Conservation (phyloP, 2,797 vertebrate genomes). For the Pseudomugil tenellus region DNA sequence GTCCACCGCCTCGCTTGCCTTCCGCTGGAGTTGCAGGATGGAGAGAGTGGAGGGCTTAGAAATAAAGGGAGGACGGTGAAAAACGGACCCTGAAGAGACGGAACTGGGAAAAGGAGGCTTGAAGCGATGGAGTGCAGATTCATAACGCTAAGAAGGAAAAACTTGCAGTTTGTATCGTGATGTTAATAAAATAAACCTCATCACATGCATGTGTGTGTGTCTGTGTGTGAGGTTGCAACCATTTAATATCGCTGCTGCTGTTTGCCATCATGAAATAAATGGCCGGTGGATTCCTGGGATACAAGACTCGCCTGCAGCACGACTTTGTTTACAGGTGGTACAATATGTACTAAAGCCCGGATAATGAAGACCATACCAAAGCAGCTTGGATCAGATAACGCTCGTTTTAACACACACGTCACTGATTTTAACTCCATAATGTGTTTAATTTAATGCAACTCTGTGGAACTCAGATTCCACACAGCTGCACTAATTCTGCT, state of each 20-base stretch:
- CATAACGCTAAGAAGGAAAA: no score
- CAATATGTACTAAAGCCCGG: neutral
- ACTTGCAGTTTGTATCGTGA: constrained; percentile 12
- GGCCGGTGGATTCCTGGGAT: constrained; percentile 58
- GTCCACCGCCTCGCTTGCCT: constrained; percentile 11
- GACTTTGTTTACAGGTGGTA: constrained; percentile 11
- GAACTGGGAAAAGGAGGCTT: neutral
- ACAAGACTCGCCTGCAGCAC: constrained; percentile 16
- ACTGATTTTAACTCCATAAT: constrained; percentile 36
- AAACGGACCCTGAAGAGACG: constrained; percentile 6
- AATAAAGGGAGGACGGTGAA: constrained; percentile 17
- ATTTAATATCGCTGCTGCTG: constrained; percentile 82
- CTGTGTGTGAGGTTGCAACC: constrained; percentile 73
- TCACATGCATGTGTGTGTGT: constrained; percentile 8
- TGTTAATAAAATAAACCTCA: constrained; percentile 66
- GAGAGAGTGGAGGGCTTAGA: neutral
- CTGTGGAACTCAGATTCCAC: constrained; percentile 34
- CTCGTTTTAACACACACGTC: constrained; percentile 21
- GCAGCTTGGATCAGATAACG: constrained; percentile 42
- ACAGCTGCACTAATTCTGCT: constrained; percentile 47
- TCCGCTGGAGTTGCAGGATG: constrained; percentile 16
- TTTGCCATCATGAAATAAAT: constrained; percentile 81
- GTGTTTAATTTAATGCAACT: constrained; percentile 22
- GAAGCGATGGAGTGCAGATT: neutral
- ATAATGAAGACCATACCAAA: constrained; percentile 39